phyloP scores from a whole-genome alignment of 2,888 invertebrate genomes.

The Trachelus tabidus region DNA sequence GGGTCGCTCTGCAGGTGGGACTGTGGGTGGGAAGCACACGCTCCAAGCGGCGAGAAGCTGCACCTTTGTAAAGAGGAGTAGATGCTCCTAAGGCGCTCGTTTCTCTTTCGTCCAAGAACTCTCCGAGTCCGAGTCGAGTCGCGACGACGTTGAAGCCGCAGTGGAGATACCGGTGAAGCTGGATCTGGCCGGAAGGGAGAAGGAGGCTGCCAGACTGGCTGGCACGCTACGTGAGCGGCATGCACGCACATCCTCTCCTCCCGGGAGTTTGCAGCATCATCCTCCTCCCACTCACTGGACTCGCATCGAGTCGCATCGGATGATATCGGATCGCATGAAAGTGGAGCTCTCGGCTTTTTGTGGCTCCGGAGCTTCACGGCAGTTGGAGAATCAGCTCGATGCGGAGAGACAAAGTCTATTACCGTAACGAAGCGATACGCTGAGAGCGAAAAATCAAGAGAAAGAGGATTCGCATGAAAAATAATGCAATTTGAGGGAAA shows the following conservation, averaged over 20 bases:
- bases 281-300: constrained; percentile 23
- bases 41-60: constrained; percentile 45
- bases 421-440: too few relatives aligned
- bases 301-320: constrained; percentile 7
- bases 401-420: too few relatives aligned
- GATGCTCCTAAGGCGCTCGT: constrained; percentile 26
- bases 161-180: constrained; percentile 21
- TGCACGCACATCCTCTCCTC: constrained; percentile 54
- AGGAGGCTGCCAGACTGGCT: constrained; percentile 33
- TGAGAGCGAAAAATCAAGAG: too few relatives aligned
- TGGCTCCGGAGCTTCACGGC: too few relatives aligned
- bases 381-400: too few relatives aligned
- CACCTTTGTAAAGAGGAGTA: constrained; percentile 53
- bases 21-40: constrained; percentile 26
- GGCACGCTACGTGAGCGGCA: constrained; percentile 63
- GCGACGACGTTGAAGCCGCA: background rate
- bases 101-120: constrained; percentile 16
- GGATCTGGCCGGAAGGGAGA: constrained; percentile 25
- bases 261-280: too few relatives aligned
- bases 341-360: too few relatives aligned
- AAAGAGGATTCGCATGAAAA: too few relatives aligned
- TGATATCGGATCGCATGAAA: too few relatives aligned
- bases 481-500: too few relatives aligned
- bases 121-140: constrained; percentile 5
- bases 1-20: constrained; percentile 56